A percentile compares a stretch with the other conserved stretches of the same genome.
phyloP scores from a whole-genome alignment of 2,797 vertebrate genomes.

The Salmo trutta region DNA sequence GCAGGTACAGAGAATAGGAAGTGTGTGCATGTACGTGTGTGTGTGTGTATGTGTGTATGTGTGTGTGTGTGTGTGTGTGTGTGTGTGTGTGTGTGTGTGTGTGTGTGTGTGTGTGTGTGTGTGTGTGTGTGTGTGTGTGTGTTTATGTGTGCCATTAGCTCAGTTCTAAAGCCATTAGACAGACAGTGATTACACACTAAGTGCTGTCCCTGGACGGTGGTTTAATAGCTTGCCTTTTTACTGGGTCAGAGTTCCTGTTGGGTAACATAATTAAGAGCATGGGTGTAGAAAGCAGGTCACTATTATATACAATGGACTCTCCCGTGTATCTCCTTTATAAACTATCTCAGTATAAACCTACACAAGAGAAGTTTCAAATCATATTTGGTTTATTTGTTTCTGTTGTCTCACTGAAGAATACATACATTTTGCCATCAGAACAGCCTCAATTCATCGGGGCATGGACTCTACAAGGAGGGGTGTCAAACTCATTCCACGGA shows the following conservation, averaged over 20 bases:
- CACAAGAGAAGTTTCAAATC: not conserved
- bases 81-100: not conserved
- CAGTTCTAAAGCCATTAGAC: conserved; percentile 68
- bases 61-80: too few relatives aligned
- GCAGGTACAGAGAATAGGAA: too few relatives aligned
- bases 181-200: conserved; percentile 67
- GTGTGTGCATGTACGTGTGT: too few relatives aligned
- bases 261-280: conserved; percentile 59
- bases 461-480: too few relatives aligned
- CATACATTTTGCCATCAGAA: too few relatives aligned
- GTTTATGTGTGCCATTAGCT: conserved; percentile 33
- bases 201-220: conserved; percentile 56
- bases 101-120: conserved; percentile 8
- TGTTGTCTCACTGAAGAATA: not conserved
- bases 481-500: too few relatives aligned
- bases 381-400: not conserved
- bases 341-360: not conserved
- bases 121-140: not conserved
- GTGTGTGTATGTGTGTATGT: too few relatives aligned
- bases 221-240: conserved; percentile 68
- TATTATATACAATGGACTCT: conserved; percentile 48
- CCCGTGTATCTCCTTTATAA: not conserved
- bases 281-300: conserved; percentile 50
- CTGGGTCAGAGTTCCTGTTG: conserved; percentile 64
- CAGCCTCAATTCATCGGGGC: too few relatives aligned